Evolutionary conservation across 2,888 invertebrate genomes (phyloP).

Genomic region (Harpalus rubripes): DNA sequence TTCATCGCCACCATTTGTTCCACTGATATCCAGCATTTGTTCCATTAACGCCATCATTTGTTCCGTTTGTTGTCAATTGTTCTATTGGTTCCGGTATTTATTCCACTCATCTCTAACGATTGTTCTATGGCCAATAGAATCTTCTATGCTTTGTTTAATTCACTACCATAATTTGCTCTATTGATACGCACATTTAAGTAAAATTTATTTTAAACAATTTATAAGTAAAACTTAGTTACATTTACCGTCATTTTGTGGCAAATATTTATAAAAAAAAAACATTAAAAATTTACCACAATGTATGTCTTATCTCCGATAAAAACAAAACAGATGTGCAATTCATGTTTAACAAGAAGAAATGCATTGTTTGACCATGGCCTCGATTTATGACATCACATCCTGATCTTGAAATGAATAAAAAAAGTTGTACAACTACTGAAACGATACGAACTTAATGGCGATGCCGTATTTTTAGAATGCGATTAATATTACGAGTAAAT

Average conservation of each 20-base stretch:
- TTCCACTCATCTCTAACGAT: too few species aligned
- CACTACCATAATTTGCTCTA: too few species aligned
- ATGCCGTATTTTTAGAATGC: background rate
- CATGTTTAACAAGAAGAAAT: background rate
- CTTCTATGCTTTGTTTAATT: too few species aligned
- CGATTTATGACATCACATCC: slow-evolving; percentile 40
- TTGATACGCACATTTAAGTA: too few species aligned
- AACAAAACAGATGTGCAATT: background rate
- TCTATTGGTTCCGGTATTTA: too few species aligned
- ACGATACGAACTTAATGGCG: background rate
- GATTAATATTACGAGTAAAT: slow-evolving; percentile 1
- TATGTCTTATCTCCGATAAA: background rate
- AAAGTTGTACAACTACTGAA: background rate
- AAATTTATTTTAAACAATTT: too few species aligned
- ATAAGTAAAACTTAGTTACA: background rate
- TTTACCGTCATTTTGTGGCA: background rate
- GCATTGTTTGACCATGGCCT: slow-evolving; percentile 28
- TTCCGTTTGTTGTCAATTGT: too few species aligned
- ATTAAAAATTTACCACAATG: background rate
- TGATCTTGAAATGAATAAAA: slow-evolving; percentile 26
- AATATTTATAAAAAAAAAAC: background rate
- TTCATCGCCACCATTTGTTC: too few species aligned
- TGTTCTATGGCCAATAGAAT: too few species aligned
- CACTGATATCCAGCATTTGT: too few species aligned
- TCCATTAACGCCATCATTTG: too few species aligned